A percentile compares a stretch with the other conserved stretches of the same genome.
These are phyloP conservation scores for Stenchaetothrips biformis DNA, from an alignment of 2,888 invertebrate species.

Conservation along the genomic window DNA sequence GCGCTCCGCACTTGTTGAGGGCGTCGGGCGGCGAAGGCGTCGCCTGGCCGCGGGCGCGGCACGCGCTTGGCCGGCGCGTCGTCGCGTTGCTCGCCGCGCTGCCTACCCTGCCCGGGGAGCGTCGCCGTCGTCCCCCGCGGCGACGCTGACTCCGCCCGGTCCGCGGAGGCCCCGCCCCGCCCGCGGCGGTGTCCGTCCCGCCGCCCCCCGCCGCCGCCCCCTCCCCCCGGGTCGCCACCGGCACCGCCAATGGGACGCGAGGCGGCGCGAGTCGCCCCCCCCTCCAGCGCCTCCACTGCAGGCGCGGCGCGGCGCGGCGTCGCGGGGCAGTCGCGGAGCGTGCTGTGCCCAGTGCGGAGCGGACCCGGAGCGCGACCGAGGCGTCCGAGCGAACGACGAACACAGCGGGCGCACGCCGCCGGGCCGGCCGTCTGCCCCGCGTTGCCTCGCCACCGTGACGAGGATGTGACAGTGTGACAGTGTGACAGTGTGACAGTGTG, in stretches of 20 bases:
- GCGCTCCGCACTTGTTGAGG: too few relatives aligned
- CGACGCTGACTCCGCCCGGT: background rate
- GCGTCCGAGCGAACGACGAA: background rate
- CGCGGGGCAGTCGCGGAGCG: background rate
- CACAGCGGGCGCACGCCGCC: background rate
- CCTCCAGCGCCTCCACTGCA: background rate
- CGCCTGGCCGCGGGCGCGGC: too few relatives aligned
- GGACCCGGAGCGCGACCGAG: too few relatives aligned
- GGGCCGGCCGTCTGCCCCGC: background rate
- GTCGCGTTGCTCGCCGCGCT: too few relatives aligned
- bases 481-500: background rate
- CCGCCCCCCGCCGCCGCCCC: background rate
- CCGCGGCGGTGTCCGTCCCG: constrained; percentile 11
- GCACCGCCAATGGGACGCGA: background rate
- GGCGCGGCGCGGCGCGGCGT: background rate
- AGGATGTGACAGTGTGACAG: background rate
- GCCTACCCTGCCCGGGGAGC: too few relatives aligned
- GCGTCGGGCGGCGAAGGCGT: too few relatives aligned
- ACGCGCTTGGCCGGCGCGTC: too few relatives aligned
- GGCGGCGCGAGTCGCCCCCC: background rate
- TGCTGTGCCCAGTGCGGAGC: background rate
- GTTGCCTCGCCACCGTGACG: background rate
- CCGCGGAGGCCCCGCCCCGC: background rate
- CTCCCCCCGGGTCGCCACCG: background rate
- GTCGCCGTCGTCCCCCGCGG: background rate